These are phyloP conservation scores for Osmoderma eremita DNA, from an alignment of 2,888 invertebrate species.

Conservation along the genomic window DNA sequence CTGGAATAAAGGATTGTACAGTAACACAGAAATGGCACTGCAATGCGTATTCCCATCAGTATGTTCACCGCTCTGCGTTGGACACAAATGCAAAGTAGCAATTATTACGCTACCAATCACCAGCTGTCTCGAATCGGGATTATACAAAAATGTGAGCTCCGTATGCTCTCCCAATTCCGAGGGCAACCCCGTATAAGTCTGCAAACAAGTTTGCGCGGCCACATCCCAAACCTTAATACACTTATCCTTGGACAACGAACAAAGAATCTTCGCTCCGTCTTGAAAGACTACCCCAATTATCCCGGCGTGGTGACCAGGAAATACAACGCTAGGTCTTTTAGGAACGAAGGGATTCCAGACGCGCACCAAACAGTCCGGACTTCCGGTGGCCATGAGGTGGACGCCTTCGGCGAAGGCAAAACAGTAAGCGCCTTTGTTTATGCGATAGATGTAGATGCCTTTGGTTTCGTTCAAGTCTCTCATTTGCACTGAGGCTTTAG, in stretches of 20 bases:
- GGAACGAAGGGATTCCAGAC: conserved; percentile 87
- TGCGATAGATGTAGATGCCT: conserved; percentile 68
- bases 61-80: conserved; percentile 72
- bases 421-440: conserved; percentile 71
- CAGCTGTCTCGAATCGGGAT: conserved; percentile 72
- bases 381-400: conserved; percentile 74
- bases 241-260: conserved; percentile 78
- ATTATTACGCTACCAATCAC: conserved; percentile 74
- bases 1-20: conserved; percentile 78
- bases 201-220: conserved; percentile 72
- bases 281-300: conserved; percentile 76
- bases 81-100: conserved; percentile 73
- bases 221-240: conserved; percentile 83
- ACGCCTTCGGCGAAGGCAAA: conserved; percentile 71
- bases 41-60: conserved; percentile 74
- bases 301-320: conserved; percentile 77
- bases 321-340: conserved; percentile 69
- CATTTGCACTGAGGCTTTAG: conserved; percentile 68
- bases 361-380: conserved; percentile 76
- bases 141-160: conserved; percentile 72
- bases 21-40: conserved; percentile 74
- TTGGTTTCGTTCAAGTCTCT: conserved; percentile 70
- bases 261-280: conserved; percentile 72
- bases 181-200: conserved; percentile 76
- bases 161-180: conserved; percentile 71